A percentile compares a stretch with the other conserved stretches of the same genome.
These are phyloP conservation scores for Limnephilus lunatus DNA, from an alignment of 2,888 invertebrate genomes.

Conservation along the genomic window DNA sequence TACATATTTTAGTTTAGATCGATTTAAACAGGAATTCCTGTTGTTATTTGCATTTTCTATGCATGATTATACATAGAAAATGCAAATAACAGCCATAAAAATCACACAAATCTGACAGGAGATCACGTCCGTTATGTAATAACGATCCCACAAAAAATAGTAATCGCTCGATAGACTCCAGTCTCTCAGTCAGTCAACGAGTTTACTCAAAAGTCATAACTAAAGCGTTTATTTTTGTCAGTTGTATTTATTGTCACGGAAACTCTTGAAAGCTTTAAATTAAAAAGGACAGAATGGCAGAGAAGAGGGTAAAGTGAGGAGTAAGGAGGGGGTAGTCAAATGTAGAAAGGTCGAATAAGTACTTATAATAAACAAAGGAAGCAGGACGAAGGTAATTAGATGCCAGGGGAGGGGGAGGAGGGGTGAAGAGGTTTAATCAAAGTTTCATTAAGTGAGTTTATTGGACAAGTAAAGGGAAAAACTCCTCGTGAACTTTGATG, in stretches of 20 bases:
- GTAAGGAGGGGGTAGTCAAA: constrained; percentile 8
- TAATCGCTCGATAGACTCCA: no score
- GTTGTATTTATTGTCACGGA: background rate
- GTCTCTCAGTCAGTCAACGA: background rate
- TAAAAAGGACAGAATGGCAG: background rate
- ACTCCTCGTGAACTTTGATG: constrained; percentile 32
- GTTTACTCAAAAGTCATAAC: background rate
- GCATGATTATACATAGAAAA: no score
- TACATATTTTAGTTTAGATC: no score
- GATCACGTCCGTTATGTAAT: no score
- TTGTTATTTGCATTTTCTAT: no score
- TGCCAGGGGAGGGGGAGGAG: constrained; percentile 34
- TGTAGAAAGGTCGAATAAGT: constrained; percentile 48
- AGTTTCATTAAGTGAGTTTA: constrained; percentile 61
- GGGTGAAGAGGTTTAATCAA: constrained; percentile 61
- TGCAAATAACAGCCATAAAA: no score
- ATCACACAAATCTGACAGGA: no score
- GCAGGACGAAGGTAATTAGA: constrained; percentile 60
- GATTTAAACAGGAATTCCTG: no score
- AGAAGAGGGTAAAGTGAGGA: background rate
- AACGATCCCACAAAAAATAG: no score
- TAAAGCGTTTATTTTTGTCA: background rate
- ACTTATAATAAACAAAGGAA: constrained; percentile 61
- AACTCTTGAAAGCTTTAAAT: background rate
- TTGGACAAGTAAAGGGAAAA: constrained; percentile 47